Conservation (phyloP, 2,113 vertebrate genomes). For the Entosphenus tridentatus region DNA sequence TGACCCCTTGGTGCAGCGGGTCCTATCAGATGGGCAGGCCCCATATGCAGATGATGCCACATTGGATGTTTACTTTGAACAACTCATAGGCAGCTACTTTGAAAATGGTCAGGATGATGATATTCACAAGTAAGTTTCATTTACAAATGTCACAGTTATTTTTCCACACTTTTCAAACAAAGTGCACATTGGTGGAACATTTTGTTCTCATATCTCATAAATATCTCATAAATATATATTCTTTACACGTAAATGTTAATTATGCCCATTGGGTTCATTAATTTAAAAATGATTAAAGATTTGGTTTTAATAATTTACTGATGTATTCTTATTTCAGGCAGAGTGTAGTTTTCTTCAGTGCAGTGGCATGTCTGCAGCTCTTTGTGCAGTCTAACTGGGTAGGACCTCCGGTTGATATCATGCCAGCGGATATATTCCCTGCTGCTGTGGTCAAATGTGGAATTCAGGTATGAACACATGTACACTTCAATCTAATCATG, state of each 20-base stretch:
- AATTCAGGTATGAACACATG: too few relatives aligned
- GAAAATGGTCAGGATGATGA: background rate
- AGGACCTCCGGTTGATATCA: constrained; percentile 38
- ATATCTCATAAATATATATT: background rate
- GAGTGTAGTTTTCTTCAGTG: constrained; percentile 35
- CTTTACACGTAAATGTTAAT: background rate
- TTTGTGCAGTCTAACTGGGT: constrained; percentile 93
- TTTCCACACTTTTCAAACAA: background rate
- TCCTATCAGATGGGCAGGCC: too few relatives aligned
- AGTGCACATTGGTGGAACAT: background rate
- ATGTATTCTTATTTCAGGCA: constrained; percentile 27
- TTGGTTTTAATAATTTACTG: background rate
- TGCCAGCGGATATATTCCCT: constrained; percentile 38
- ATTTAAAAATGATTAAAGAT: background rate
- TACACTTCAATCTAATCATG: too few relatives aligned
- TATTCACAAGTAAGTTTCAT: background rate
- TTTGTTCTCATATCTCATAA: background rate
- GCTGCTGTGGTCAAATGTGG: constrained; percentile 17
- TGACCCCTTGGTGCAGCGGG: too few relatives aligned
- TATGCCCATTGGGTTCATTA: background rate
- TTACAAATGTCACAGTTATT: background rate
- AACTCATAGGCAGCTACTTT: background rate
- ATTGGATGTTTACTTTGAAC: background rate
- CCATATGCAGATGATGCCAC: background rate
- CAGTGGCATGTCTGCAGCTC: constrained; percentile 54